Base-by-base conservation (phyloP, 1,140 invertebrate species). In the Pseudoatta argentina region DNA sequence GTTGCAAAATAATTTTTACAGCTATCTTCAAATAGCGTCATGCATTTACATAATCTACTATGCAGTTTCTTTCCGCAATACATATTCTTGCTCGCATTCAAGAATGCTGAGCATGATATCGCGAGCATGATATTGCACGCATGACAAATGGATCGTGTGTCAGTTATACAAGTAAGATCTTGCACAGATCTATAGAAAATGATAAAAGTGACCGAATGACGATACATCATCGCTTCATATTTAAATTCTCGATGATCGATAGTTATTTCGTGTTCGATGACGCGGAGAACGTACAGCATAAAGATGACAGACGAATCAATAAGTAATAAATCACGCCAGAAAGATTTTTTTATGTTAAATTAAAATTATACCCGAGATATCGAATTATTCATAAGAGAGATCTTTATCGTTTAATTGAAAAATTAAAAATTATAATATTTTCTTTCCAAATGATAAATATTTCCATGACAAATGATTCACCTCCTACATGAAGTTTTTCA, bases 251-350 rank as follows among this genome's bases (percentile, higher is more conserved):
- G 73, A 77, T 85, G 82, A 85, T 85, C 61, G 73, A 85, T 85
- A 18, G 48, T 85, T 27, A 66, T 39, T 53, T 66, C 27, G 16
- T 73, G 55, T 64, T 24, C 44, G 30, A 24, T 27, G 39, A 53
- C 30, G 16, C n/a, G 14, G 7, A 55, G 21, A 53, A n/a, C 27
- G 21, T 61, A 82, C 24, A 73, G 34, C 18, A n/a, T 53, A 67
- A 83, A 78, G 61, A 66, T 67, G 82, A 85, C 82, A 57, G 44
- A 85, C 16, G 21, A 85, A 85, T 85, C 82, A 85, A 85, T 85
- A 85, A 85, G 73, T 30, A 44, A 85, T 85, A 55, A 14, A 78
- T 85, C 51, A 77, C n/a, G 24, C 48, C 48, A n/a, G 24, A 1
- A 30, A 7, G 10, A 39, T 30, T 44, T 82, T 39, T 48, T 16